Conservation (phyloP, 1,140 invertebrate species). For the Pentalonia nigronervosa region DNA sequence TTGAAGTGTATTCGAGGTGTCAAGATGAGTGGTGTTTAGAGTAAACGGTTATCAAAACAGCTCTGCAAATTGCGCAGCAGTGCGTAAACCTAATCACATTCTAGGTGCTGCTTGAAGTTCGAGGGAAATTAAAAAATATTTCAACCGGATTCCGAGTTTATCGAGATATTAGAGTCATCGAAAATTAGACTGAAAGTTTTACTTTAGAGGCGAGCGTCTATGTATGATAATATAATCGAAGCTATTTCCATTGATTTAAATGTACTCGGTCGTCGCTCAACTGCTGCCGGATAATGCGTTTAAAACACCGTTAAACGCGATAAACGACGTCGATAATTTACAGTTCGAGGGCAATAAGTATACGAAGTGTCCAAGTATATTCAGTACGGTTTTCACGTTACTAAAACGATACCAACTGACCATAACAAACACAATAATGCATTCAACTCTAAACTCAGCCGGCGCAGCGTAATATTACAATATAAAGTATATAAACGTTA, state of each 20-base stretch:
- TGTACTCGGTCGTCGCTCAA: not conserved
- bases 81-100: not conserved
- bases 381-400: not conserved
- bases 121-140: not conserved
- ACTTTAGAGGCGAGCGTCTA: not conserved
- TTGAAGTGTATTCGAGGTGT: too few species aligned
- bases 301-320: not conserved
- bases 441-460: not conserved
- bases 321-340: not conserved
- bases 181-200: not conserved
- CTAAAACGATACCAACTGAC: not conserved
- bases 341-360: not conserved
- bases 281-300: not conserved
- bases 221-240: too few species aligned
- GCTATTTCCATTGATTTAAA: not conserved
- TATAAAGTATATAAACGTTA: constrained; percentile 19
- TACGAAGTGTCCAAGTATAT: not conserved
- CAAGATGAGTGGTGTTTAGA: not conserved
- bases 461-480: not conserved
- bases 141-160: not conserved
- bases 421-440: constrained; percentile 11
- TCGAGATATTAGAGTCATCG: not conserved
- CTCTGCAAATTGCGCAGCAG: not conserved
- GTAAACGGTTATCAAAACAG: not conserved
- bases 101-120: not conserved